Evolutionary conservation across 2,797 vertebrate species (phyloP), one percentile per base, ranked within the genome.

Genomic region (Odontamblyopus rebecca): DNA sequence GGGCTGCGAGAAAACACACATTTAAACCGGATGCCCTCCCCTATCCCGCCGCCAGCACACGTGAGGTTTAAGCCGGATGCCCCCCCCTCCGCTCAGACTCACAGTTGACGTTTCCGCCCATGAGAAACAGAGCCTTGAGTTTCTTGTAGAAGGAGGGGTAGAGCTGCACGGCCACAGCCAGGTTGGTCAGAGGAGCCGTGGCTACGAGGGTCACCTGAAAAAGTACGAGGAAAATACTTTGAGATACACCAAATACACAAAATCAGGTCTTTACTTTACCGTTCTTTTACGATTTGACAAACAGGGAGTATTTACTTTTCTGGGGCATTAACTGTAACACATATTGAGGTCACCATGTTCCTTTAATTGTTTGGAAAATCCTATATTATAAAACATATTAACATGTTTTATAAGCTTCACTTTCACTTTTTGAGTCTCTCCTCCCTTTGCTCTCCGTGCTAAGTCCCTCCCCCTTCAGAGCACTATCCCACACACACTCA

Each of bases 71-170:
- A 59, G 57, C 9, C 26, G 4, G 57, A 16, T 15, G 41, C 41
- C 41, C 23, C 23, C 13, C 26, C 1, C 8, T 57, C 53, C 11
- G 54, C 4, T 38, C 26, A 62, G 27, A 51, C 87, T 64, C 76
- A 93, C 91, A 86, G 13, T 93, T 86, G 15, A 74, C 90, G 83
- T 94, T 94, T 73, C 93, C 93, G 50, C 92, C 94, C 91, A 92
- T 94, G 69, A 93, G 88, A 82, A 91, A 94, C 35, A 93, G 82
- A 1, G 78, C 85, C 83, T 92, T 93, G 9, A 94, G 85, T 23
- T 94, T 94, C 62, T 86, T 56, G 0, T 92, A 77, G 61, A 95
- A 77, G 6, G 35, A 23, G 2, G 91, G 92, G 4, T 94, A 92
- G 76, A 94, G 85, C 61, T 91, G 92, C 16, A 93, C 74, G 0